Conservation (phyloP, 2,888 invertebrate species). For the Subacronicta megacephala region DNA sequence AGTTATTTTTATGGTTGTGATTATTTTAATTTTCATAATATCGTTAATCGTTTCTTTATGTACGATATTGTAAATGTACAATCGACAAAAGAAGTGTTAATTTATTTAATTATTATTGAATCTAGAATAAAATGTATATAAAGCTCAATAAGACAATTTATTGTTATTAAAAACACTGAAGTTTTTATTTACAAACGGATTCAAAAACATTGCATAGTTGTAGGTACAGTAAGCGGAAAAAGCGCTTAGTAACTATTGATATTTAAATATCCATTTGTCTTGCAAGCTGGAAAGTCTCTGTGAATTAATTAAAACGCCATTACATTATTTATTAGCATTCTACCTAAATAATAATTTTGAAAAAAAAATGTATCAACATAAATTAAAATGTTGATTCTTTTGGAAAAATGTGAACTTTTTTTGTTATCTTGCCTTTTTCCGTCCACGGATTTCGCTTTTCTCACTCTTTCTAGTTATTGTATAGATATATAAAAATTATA, state of each 20-base stretch:
- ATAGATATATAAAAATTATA: slow-evolving; percentile 29
- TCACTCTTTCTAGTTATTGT: slow-evolving; percentile 40
- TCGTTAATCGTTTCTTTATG: slow-evolving; percentile 33
- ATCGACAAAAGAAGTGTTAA: slow-evolving; percentile 31
- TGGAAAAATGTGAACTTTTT: too few species aligned
- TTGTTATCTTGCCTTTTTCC: slow-evolving; percentile 44
- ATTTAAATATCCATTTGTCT: too few species aligned
- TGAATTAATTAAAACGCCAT: too few species aligned
- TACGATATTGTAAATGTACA: slow-evolving; percentile 34
- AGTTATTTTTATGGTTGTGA: slow-evolving; percentile 78
- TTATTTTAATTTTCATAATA: slow-evolving; percentile 61
- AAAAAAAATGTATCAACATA: too few species aligned
- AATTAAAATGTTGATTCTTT: too few species aligned
- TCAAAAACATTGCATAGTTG: neutral
- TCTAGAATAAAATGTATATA: slow-evolving; percentile 28
- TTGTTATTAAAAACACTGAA: slow-evolving; percentile 50
- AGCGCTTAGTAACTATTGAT: too few species aligned
- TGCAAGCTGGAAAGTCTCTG: too few species aligned
- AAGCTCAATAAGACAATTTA: slow-evolving; percentile 45
- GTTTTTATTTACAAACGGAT: slow-evolving; percentile 17
- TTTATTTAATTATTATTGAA: slow-evolving; percentile 16
- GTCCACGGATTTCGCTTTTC: slow-evolving; percentile 47
- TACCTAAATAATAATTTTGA: too few species aligned
- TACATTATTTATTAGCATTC: too few species aligned
- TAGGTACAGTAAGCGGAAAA: too few species aligned